Evolutionary conservation across 2,797 vertebrate genomes (phyloP).

Genomic region (Chromobotia macracanthus): DNA sequence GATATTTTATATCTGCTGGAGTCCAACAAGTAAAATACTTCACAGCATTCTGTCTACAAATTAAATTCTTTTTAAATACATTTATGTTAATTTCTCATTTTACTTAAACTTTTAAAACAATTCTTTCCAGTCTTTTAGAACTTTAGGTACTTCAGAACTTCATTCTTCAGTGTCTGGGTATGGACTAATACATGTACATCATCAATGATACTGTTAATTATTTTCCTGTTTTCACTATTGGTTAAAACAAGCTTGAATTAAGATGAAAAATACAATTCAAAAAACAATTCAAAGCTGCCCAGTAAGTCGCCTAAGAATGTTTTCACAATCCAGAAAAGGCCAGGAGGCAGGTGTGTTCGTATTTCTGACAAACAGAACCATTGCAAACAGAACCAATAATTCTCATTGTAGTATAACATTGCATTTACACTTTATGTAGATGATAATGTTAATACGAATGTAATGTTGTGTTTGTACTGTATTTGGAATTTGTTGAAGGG

Average conservation of each 20-base stretch:
- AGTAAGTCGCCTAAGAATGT: slow-evolving; percentile 68
- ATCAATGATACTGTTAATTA: background rate
- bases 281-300: slow-evolving; percentile 80
- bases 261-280: slow-evolving; percentile 76
- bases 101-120: background rate
- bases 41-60: background rate
- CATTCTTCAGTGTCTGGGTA: background rate
- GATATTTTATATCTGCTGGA: slow-evolving; percentile 75
- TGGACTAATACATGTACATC: background rate
- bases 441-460: background rate
- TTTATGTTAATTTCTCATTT: background rate
- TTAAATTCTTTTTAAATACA: background rate
- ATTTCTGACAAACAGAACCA: background rate
- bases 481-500: slow-evolving; percentile 78
- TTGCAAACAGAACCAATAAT: no score
- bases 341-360: slow-evolving; percentile 11
- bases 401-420: background rate
- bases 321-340: no score
- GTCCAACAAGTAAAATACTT: slow-evolving; percentile 74
- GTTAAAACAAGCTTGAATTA: slow-evolving; percentile 76
- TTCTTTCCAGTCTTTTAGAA: background rate
- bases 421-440: background rate
- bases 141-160: background rate
- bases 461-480: background rate
- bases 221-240: slow-evolving; percentile 53